These are phyloP conservation scores for Trachythela sp. DNA, from an alignment of 64 coral and sea anemone species.

Conservation along the genomic window DNA sequence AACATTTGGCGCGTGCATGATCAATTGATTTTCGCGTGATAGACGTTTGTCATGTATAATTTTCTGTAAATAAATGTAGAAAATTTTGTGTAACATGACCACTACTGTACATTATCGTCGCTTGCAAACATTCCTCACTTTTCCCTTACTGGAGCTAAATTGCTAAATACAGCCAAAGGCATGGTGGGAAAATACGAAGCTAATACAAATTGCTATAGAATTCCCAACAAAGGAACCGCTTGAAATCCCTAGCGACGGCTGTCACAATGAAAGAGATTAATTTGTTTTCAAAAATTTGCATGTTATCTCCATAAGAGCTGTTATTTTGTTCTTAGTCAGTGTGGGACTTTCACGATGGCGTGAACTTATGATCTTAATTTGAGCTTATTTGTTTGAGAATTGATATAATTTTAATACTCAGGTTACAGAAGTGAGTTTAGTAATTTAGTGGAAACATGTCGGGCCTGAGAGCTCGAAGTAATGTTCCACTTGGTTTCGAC, in stretches of 20 bases:
- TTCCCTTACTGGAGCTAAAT: not conserved
- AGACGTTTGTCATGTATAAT: no score
- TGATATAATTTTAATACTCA: not conserved
- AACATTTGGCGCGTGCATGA: no score
- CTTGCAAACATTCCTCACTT: not conserved
- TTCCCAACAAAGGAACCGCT: not conserved
- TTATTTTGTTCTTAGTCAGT: not conserved
- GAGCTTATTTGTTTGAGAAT: not conserved
- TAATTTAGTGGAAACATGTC: not conserved
- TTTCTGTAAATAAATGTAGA: no score
- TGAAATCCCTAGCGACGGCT: not conserved
- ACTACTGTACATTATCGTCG: not conserved
- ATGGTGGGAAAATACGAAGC: not conserved
- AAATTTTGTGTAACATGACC: no score
- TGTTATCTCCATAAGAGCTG: constrained; percentile 9
- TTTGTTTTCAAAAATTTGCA: constrained; percentile 2
- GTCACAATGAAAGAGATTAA: constrained; percentile 22
- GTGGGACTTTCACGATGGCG: not conserved
- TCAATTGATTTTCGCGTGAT: no score
- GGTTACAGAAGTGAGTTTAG: not conserved
- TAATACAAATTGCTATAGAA: not conserved
- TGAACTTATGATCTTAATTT: not conserved
- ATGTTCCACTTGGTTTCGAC: not conserved
- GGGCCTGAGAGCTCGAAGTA: not conserved
- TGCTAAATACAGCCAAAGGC: not conserved